Percentiles rank a stretch among this genome's conserved stretches.
Evolutionary conservation across 2,113 vertebrate genomes (phyloP).

Genomic region (Brachypteracias leptosomus): DNA sequence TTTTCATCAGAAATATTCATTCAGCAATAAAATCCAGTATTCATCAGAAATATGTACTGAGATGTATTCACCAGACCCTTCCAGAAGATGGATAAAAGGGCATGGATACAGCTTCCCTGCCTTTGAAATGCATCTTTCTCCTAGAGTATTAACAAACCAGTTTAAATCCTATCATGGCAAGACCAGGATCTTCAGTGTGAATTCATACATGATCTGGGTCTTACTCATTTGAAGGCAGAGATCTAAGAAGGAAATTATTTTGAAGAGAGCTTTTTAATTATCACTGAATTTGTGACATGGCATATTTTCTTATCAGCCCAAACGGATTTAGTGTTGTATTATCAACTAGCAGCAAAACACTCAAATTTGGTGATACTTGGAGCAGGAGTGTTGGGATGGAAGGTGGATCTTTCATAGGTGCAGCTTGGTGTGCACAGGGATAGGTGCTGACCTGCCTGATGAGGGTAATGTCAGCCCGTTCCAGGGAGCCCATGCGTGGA

Average conservation of each 20-base stretch:
- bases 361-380: background rate
- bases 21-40: background rate
- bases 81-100: background rate
- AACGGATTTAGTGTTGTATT: background rate
- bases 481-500: fast-evolving
- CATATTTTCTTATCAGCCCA: background rate
- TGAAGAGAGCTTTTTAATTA: background rate
- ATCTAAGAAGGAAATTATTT: background rate
- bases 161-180: background rate
- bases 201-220: background rate
- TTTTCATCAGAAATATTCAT: background rate
- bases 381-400: background rate
- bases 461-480: fast-evolving
- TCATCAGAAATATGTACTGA: background rate
- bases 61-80: background rate
- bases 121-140: background rate
- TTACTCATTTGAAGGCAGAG: background rate
- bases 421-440: fast-evolving
- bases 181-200: background rate
- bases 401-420: fast-evolving
- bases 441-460: background rate
- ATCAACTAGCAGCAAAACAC: background rate
- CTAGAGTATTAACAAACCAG: background rate
- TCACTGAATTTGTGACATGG: background rate
- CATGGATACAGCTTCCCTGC: background rate